Percentiles rank a stretch among this genome's conserved stretches.
Conservation (phyloP, 53 echinoderm and acorn worm species). For the Henricia sp. region DNA sequence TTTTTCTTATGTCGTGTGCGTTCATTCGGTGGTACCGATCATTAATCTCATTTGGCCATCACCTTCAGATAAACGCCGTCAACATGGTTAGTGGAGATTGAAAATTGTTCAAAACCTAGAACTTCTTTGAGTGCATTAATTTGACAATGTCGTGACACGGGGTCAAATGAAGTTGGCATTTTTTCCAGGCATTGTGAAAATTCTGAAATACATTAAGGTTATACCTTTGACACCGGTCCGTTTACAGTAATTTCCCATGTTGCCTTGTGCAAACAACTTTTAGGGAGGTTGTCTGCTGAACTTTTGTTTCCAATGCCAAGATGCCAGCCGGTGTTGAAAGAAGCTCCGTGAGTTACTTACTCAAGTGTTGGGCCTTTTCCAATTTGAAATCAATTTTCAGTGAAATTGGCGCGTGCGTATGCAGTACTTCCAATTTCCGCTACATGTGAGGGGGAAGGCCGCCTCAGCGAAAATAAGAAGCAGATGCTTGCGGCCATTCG, state of each 20-base stretch:
- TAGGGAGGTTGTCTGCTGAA: too few species aligned
- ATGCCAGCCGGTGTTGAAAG: constrained; percentile 28
- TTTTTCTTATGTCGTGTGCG: neutral
- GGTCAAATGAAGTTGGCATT: neutral
- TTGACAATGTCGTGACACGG: constrained; percentile 18
- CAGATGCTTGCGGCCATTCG: neutral
- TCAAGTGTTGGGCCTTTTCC: neutral
- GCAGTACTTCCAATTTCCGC: constrained; percentile 8
- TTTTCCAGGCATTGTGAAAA: neutral
- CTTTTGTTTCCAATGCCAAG: constrained; percentile 9
- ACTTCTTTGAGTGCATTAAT: too few species aligned
- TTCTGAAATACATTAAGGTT: constrained; percentile 3
- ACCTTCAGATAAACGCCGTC: neutral
- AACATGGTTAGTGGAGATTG: neutral
- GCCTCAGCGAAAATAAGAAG: neutral
- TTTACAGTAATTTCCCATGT: neutral
- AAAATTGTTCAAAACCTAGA: neutral
- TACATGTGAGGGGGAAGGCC: neutral
- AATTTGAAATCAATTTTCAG: constrained; percentile 51
- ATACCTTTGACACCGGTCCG: neutral
- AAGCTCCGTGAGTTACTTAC: neutral
- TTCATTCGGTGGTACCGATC: neutral
- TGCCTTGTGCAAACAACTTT: constrained; percentile 10
- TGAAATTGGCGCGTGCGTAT: neutral
- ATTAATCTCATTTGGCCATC: neutral